Percentiles rank a stretch among this genome's conserved stretches.
Evolutionary conservation across 2,797 vertebrate species (phyloP).

Genomic region (Rhinophrynus dorsalis): DNA sequence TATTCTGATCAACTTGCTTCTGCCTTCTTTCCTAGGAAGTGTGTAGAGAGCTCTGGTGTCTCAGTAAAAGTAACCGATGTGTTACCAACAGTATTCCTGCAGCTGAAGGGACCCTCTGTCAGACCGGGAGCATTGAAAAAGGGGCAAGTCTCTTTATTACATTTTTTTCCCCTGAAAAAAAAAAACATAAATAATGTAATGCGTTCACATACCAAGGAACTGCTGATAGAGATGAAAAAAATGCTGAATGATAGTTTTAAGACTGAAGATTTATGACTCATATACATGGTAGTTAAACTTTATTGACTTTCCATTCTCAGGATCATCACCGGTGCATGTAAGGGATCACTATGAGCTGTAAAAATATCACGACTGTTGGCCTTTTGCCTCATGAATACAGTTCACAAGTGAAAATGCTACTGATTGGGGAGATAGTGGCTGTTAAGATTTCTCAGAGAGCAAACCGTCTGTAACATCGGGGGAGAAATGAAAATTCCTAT

Average conservation of each 20-base stretch:
- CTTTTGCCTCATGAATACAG: neutral
- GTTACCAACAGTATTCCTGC: constrained; percentile 97
- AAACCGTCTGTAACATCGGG: too few relatives aligned
- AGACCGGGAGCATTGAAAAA: constrained; percentile 94
- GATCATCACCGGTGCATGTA: neutral
- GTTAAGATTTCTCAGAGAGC: too few relatives aligned
- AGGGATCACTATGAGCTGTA: neutral
- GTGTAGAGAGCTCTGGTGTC: constrained; percentile 99
- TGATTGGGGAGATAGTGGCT: neutral
- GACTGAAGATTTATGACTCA: too few relatives aligned
- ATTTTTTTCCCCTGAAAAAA: neutral
- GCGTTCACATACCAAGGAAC: neutral
- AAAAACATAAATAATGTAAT: neutral
- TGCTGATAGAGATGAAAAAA: neutral
- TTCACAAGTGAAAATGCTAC: neutral
- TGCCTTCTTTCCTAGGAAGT: constrained; percentile 99
- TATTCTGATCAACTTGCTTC: constrained; percentile 96
- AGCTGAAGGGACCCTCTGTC: constrained; percentile 94
- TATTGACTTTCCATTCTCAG: neutral
- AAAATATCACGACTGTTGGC: neutral
- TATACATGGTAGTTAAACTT: too few relatives aligned
- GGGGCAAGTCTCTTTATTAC: constrained; percentile 80
- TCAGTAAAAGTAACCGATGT: constrained; percentile 99
- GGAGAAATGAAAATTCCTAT: too few relatives aligned
- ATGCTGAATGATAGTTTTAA: too few relatives aligned